A percentile compares a stretch with the other conserved stretches of the same genome.
These are phyloP conservation scores for Hemaris fuciformis DNA, from an alignment of 2,888 invertebrate species.

Conservation along the genomic window DNA sequence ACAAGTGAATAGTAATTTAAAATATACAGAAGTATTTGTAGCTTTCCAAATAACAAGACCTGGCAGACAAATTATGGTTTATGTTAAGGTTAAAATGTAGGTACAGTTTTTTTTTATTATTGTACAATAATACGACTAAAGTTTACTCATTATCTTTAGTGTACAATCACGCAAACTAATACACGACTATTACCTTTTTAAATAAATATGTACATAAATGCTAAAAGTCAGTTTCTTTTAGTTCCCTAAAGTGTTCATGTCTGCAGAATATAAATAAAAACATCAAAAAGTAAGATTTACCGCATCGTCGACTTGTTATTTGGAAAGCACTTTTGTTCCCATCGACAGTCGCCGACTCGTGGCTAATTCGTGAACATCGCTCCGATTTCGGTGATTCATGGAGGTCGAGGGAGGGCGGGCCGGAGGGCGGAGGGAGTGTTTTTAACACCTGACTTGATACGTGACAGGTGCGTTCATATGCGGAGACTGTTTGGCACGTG, in stretches of 20 bases:
- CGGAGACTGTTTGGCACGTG: slow-evolving; percentile 11
- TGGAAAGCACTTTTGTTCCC: slow-evolving; percentile 18
- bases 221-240: no score
- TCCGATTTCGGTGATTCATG: not conserved
- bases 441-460: slow-evolving; percentile 18
- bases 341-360: slow-evolving; percentile 33
- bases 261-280: not conserved
- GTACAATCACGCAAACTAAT: no score
- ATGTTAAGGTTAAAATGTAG: no score
- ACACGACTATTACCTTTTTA: not conserved
- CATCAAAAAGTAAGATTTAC: slow-evolving; percentile 3
- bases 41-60: no score
- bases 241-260: not conserved
- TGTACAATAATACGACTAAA: no score
- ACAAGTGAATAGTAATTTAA: no score
- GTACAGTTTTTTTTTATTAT: no score
- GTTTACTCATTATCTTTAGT: no score
- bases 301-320: slow-evolving; percentile 15
- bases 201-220: no score
- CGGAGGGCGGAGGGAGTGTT: not conserved
- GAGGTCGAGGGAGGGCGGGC: not conserved
- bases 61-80: no score
- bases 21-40: no score
- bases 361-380: slow-evolving; percentile 32
- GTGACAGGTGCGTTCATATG: slow-evolving; percentile 24